These are phyloP conservation scores for Dromaius novaehollandiae DNA, from an alignment of 2,113 vertebrate genomes.

Conservation along the genomic window DNA sequence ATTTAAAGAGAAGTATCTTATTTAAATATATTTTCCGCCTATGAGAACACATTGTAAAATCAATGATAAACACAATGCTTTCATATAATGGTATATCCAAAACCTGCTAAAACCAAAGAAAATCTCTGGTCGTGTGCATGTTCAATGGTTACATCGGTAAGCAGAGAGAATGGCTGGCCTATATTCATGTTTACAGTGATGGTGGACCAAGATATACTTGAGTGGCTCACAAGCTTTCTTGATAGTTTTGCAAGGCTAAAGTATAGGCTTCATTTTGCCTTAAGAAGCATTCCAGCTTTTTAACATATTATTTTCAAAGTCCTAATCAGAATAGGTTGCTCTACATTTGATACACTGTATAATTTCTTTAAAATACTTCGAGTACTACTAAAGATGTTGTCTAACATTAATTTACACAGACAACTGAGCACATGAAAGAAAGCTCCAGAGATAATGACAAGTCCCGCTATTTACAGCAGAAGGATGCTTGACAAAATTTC, in stretches of 20 bases:
- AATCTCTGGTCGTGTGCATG: not conserved
- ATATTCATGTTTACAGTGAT: not conserved
- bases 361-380: constrained; percentile 1
- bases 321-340: not conserved
- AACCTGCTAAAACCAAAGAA: not conserved
- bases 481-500: not conserved
- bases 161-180: not conserved
- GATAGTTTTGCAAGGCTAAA: not conserved
- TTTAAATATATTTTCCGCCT: not conserved
- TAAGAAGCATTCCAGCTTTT: not conserved
- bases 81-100: not conserved
- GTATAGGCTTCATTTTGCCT: not conserved
- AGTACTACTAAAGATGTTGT: not conserved
- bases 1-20: not conserved
- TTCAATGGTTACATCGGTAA: not conserved
- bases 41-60: not conserved
- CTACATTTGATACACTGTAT: not conserved
- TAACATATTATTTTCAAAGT: not conserved
- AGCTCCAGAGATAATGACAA: not conserved
- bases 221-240: not conserved
- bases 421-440: not conserved
- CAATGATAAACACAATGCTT: not conserved
- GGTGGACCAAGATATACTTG: not conserved
- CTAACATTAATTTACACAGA: not conserved
- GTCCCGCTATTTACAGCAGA: not conserved